Conservation (phyloP, 2,888 invertebrate genomes). For the Cistogaster globosa region DNA sequence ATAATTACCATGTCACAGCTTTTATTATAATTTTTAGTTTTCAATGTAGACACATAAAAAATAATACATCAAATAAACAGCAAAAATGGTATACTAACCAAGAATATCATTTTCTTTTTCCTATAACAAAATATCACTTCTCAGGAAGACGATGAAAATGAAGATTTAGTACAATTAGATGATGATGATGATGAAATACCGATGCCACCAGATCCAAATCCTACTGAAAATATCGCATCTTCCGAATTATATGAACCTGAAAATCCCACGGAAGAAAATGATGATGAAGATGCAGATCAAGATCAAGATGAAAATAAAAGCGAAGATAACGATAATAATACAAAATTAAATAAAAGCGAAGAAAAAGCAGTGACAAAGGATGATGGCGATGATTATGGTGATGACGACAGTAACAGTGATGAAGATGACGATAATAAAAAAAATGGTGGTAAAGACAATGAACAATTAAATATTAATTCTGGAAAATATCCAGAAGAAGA, state of each 20-base stretch:
- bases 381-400: slow-evolving; percentile 56
- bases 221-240: slow-evolving; percentile 64
- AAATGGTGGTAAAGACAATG: slow-evolving; percentile 25
- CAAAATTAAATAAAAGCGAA: slow-evolving; percentile 46
- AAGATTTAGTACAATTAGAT: slow-evolving; percentile 83
- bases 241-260: slow-evolving; percentile 81
- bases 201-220: slow-evolving; percentile 78
- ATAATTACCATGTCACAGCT: background rate
- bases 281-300: slow-evolving; percentile 68
- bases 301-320: slow-evolving; percentile 26
- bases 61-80: slow-evolving; percentile 54
- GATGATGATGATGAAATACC: slow-evolving; percentile 82
- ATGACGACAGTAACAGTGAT: slow-evolving; percentile 50
- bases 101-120: slow-evolving; percentile 84
- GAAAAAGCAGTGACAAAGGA: slow-evolving; percentile 32
- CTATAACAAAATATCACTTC: slow-evolving; percentile 83
- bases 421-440: slow-evolving; percentile 44
- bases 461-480: slow-evolving; percentile 35
- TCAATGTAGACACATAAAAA: slow-evolving; percentile 66
- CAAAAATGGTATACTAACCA: slow-evolving; percentile 83
- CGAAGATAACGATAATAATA: slow-evolving; percentile 56
- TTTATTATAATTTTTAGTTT: slow-evolving; percentile 50
- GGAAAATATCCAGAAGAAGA: slow-evolving; percentile 66
- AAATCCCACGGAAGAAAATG: slow-evolving; percentile 79
- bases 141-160: slow-evolving; percentile 84